Base-by-base conservation (phyloP, 2,888 invertebrate genomes). In the Thyatira batis region DNA sequence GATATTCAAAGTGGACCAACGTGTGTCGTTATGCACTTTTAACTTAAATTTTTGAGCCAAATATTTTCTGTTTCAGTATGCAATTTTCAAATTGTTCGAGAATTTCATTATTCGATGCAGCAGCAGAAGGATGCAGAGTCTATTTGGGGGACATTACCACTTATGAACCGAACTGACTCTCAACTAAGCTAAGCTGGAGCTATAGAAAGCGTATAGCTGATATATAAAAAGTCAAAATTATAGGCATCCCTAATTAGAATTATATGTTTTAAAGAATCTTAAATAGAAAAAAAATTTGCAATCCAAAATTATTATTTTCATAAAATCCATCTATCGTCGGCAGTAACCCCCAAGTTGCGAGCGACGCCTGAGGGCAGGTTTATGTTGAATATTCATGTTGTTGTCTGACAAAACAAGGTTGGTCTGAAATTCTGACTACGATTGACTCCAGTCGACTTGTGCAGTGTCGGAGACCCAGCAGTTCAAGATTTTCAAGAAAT, bases 341-440 rank as follows among this genome's bases (percentile, higher is more conserved):
- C 13, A 33, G n/a, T n/a, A n/a, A 39, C 39, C 39, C 39, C 17
- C 52, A 62, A 61, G 61, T 58, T 55, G 17, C 50, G 53, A 23
- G 44, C 49, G 43, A 49, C 52, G 55, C 51, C 51, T 53, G 52
- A 51, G 53, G 63, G 60, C 54, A 50, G 45, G 51, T 28, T 27
- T 25, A 10, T 28, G 50, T 52, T 73, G 73, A 73, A 73, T 73
- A 73, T 73, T 71, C 69, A 73, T 73, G 65, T 45, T 52, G 59
- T 54, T 60, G 64, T 63, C 61, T 67, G 61, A 63, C 65, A 71
- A 63, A 73, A 72, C 68, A 72, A 69, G 50, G 55, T 39, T 3
- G 39, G 17, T 60, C 52, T 55, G 58, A 57, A 48, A 54, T 51
- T 49, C 61, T 60, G 60, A 60, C 64, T 62, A 54, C 61, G 57